Evolutionary conservation across 2,797 vertebrate species (phyloP), one percentile per base, ranked within the genome.

Genomic region (Apodemus agrarius): DNA sequence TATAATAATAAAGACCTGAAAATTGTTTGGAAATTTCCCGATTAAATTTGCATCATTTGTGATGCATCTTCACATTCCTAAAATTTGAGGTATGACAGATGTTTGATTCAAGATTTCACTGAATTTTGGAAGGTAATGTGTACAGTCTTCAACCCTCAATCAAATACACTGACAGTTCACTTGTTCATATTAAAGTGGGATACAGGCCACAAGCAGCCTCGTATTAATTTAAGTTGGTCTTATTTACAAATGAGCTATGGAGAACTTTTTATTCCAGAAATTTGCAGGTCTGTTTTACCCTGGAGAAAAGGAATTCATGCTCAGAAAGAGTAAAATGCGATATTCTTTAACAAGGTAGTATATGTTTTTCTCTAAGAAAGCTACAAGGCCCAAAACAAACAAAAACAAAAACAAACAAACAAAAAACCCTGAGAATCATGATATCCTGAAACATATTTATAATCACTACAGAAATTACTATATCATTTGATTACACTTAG

Each of bases 101-200:
- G 17, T 90, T 89, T 93, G 74, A 93, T 40, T 91, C 59, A 96
- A 29, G 5, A 49, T 57, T 92, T 95, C 72, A 79, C 65, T 57
- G 16, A 78, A 82, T 93, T 96, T 67, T 82, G 5, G 63, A 89
- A 93, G 24, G n/a, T 49, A 75, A 95, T 74, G 46, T 43, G 7
- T 29, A 3, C 57, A 72, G 10, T 69, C 78, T 52, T n/a, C 31
- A 83, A 6, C 29, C 34, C 67, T 72, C 16, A 89, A 69, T 86
- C 78, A 93, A 95, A 95, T 37, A 93, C 31, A 92, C 29, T 59
- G 84, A 89, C 67, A 83, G 5, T 57, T 97, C 86, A 75, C 7
- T 52, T 72, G 54, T 52, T 93, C 81, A 85, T 40, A 82, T 74
- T 81, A 78, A 93, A 92, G n/a, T 93, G 31, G 43, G 7, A 72